Evolutionary conservation across 2,888 invertebrate genomes (phyloP), one percentile per base, ranked within the genome.

Genomic region (Clunio marinus): DNA sequence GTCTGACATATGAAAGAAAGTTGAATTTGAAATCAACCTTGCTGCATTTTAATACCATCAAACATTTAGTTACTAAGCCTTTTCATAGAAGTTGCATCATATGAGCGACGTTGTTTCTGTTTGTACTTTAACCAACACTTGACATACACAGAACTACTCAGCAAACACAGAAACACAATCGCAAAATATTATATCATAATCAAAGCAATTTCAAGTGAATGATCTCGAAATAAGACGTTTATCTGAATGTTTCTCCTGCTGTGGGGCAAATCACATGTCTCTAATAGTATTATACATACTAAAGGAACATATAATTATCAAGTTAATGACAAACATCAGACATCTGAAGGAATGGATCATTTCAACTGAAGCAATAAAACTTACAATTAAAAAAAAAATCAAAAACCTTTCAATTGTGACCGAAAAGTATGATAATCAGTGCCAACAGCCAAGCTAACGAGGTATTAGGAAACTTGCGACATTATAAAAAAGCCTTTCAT

Each of bases 261-360:
- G 51, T 22, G 20, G 17, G 51, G 41, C 41, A n/a, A 41, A n/a
- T 51, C 13, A n/a, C 41, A 41, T 41, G 4, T n/a, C n/a, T 20
- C 22, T 51, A 10, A 51, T 15, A 51, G 17, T 4, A 17, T 51
- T 51, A 51, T 22, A 10, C n/a, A n/a, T n/a, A n/a, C n/a, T n/a
- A n/a, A n/a, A n/a, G n/a, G n/a, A 51, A 17, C 17, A 7, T 51
- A 20, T 51, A 51, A 51, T 51, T 51, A 51, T 51, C 51, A 51
- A 20, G 2, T 17, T n/a, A 51, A 51, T 17, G 20, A 51, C 51
- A 51, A 51, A 51, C 22, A 20, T 45, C 45, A 5, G 7, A 7
- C 13, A n/a, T 20, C 22, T 7, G 17, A 20, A n/a, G 17, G 22
- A 17, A 20, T 51, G 51, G n/a, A n/a, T 17, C 22, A 51, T 17